phyloP scores from a whole-genome alignment of 1,140 invertebrate genomes.

The Brachionus sp. region DNA sequence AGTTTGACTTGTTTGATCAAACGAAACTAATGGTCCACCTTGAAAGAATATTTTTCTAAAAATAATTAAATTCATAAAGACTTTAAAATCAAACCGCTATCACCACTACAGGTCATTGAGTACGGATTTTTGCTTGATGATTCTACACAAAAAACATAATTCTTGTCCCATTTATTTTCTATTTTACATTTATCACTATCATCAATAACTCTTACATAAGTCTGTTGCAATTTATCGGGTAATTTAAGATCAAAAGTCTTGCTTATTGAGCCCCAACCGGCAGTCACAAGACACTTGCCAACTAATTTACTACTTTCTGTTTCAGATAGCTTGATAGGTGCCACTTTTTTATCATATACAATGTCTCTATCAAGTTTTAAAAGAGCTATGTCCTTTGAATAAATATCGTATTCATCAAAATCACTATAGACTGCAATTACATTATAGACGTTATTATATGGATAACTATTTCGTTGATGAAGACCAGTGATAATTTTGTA shows the following conservation, averaged over 20 bases:
- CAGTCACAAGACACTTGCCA: not conserved
- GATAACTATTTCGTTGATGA: not conserved
- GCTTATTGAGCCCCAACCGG: conserved; percentile 23
- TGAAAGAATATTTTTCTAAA: not conserved
- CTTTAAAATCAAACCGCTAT: not conserved
- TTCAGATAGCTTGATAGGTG: not conserved
- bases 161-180: not conserved
- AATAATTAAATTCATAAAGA: not conserved
- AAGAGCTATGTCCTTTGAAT: not conserved
- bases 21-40: not conserved
- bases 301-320: not conserved
- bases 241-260: not conserved
- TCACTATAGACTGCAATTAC: not conserved
- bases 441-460: not conserved
- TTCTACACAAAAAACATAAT: not conserved
- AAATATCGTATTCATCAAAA: not conserved
- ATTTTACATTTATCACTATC: not conserved
- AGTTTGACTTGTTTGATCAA: not conserved
- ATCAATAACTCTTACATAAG: not conserved
- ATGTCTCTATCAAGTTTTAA: not conserved
- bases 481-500: not conserved
- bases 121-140: not conserved
- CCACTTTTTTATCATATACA: not conserved
- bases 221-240: not conserved
- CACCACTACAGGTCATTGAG: not conserved